Percentiles rank a stretch among this genome's conserved stretches.
These are phyloP conservation scores for Motacilla tschutschensis DNA, from an alignment of 2,113 vertebrate genomes.

Conservation along the genomic window DNA sequence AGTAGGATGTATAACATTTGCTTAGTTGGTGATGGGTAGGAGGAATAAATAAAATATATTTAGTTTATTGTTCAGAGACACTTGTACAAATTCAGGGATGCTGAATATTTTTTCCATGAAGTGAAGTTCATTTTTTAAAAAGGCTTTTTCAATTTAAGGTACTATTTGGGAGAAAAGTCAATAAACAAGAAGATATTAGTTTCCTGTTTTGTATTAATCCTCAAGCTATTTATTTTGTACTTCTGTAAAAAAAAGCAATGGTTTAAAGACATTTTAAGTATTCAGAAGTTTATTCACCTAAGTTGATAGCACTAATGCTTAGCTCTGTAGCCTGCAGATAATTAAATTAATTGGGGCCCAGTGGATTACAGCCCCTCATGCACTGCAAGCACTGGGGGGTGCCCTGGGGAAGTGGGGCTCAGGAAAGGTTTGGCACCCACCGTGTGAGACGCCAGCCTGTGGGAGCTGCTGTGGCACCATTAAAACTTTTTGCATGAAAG, in stretches of 20 bases:
- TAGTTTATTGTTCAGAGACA: neutral
- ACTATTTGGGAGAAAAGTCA: neutral
- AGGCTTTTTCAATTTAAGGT: neutral
- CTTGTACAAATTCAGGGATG: neutral
- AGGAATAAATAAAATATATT: neutral
- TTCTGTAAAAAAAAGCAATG: neutral
- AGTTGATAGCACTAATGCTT: neutral
- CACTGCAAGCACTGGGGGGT: too few relatives aligned
- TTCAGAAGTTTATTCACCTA: neutral
- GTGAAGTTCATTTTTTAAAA: constrained; percentile 33
- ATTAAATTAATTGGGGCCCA: neutral
- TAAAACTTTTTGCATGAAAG: constrained; percentile 49
- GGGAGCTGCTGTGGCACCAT: neutral
- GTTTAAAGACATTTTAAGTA: neutral
- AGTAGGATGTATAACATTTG: neutral
- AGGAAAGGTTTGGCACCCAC: neutral
- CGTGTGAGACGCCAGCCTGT: neutral
- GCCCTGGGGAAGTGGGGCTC: neutral
- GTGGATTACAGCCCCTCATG: neutral
- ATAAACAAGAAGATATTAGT: neutral
- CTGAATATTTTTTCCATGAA: constrained; percentile 12
- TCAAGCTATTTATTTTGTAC: constrained; percentile 59
- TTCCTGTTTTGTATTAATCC: constrained; percentile 30
- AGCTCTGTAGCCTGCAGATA: neutral
- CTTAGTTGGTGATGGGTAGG: constrained; percentile 26